phyloP scores from a whole-genome alignment of 2,797 vertebrate genomes.

The Takifugu rubripes region DNA sequence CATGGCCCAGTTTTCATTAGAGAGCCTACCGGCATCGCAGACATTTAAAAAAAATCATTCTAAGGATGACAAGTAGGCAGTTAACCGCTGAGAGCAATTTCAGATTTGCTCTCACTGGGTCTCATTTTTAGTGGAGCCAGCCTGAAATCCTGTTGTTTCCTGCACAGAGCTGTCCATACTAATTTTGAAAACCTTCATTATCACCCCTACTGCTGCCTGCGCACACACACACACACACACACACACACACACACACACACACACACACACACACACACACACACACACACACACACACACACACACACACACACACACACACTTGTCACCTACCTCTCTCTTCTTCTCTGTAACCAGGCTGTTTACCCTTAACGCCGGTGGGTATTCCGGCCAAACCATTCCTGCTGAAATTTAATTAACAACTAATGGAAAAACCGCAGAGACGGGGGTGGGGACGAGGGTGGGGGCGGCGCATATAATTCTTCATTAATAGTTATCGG shows the following conservation, averaged over 20 bases:
- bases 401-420: conserved; percentile 75
- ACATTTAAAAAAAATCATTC: conserved; percentile 21
- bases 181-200: conserved; percentile 54
- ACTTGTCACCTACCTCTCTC: conserved; percentile 47
- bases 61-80: conserved; percentile 19
- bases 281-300: conserved; percentile 15
- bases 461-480: conserved; percentile 46
- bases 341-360: conserved; percentile 46
- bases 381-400: conserved; percentile 66
- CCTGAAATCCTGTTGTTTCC: conserved; percentile 35
- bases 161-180: conserved; percentile 37
- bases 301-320: conserved; percentile 18
- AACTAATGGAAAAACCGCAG: conserved; percentile 48
- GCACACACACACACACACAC: conserved; percentile 3
- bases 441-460: conserved; percentile 6
- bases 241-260: conserved; percentile 2
- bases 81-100: conserved; percentile 28
- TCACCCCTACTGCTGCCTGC: conserved; percentile 17
- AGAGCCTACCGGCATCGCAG: conserved; percentile 15
- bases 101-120: conserved; percentile 24
- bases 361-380: conserved; percentile 64
- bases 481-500: conserved; percentile 68
- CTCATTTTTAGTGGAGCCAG: conserved; percentile 9
- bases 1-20: not conserved
- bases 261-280: conserved; percentile 10